Conservation (phyloP, 2,113 vertebrate genomes). For the Antigone vipio region DNA sequence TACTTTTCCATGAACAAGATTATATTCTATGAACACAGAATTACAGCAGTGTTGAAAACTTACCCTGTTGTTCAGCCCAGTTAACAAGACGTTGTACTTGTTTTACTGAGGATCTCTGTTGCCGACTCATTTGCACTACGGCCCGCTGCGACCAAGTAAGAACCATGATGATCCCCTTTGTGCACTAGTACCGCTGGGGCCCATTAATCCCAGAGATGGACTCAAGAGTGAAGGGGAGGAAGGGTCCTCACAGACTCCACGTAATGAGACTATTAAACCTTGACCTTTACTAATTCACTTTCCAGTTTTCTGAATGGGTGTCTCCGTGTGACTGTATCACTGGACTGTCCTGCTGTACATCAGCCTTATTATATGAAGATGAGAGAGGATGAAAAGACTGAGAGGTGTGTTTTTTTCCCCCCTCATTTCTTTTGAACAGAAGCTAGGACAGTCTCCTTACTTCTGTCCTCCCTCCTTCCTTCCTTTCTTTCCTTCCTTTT, state of each 20-base stretch:
- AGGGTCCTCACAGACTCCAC: not conserved
- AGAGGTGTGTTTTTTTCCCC: not conserved
- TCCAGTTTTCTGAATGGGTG: not conserved
- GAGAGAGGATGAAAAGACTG: not conserved
- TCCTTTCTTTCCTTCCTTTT: not conserved
- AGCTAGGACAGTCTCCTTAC: not conserved
- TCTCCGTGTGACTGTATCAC: not conserved
- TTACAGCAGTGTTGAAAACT: slow-evolving; percentile 43
- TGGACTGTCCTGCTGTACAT: not conserved
- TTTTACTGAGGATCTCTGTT: not conserved
- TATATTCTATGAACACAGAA: slow-evolving; percentile 49
- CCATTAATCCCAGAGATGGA: not conserved
- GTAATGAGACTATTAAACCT: not conserved
- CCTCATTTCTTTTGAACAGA: slow-evolving; percentile 1
- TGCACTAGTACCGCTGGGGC: not conserved
- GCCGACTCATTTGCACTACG: not conserved
- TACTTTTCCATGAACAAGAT: slow-evolving; percentile 34
- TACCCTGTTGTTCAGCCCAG: slow-evolving; percentile 13
- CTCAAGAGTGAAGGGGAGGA: not conserved
- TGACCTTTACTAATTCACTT: not conserved
- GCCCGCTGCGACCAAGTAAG: not conserved
- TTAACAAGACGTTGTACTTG: not conserved
- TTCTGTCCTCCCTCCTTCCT: not conserved
- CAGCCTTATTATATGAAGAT: not conserved
- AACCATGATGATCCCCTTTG: not conserved